Percentiles rank a stretch among this genome's conserved stretches.
Conservation (phyloP, 2,113 vertebrate genomes). For the Butastur rufipennis region DNA sequence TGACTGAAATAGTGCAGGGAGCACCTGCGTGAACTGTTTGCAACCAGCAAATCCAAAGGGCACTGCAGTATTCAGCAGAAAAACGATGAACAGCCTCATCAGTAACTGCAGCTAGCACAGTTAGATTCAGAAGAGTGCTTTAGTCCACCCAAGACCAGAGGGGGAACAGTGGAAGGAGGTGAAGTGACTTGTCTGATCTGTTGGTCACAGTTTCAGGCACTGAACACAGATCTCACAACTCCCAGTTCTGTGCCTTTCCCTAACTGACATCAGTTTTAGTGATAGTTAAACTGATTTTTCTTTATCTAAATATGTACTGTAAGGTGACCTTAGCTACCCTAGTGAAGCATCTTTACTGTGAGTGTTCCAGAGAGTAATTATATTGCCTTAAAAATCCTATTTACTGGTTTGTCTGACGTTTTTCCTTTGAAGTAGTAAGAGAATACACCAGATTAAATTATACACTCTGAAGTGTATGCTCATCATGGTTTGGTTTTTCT, state of each 20-base stretch:
- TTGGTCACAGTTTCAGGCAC: not conserved
- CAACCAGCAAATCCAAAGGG: not conserved
- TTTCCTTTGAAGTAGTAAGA: not conserved
- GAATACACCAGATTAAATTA: not conserved
- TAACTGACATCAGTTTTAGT: not conserved
- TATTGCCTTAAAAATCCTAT: not conserved
- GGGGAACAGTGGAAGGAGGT: not conserved
- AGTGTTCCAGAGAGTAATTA: not conserved
- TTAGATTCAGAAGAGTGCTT: not conserved
- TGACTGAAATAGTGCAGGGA: not conserved
- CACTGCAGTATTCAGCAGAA: not conserved
- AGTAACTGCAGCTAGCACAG: not conserved
- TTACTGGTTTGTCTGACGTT: not conserved
- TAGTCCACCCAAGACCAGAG: not conserved
- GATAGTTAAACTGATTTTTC: not conserved
- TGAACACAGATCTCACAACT: not conserved
- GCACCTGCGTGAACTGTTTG: not conserved
- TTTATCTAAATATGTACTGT: not conserved
- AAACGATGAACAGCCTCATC: not conserved
- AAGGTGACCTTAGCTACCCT: not conserved
- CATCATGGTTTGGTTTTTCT: not conserved
- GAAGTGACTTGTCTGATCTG: not conserved
- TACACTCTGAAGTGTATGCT: rapidly evolving
- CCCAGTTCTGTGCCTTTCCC: not conserved
- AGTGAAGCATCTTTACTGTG: not conserved